phyloP scores from a whole-genome alignment of 2,113 vertebrate genomes.

The Gymnarchus niloticus region DNA sequence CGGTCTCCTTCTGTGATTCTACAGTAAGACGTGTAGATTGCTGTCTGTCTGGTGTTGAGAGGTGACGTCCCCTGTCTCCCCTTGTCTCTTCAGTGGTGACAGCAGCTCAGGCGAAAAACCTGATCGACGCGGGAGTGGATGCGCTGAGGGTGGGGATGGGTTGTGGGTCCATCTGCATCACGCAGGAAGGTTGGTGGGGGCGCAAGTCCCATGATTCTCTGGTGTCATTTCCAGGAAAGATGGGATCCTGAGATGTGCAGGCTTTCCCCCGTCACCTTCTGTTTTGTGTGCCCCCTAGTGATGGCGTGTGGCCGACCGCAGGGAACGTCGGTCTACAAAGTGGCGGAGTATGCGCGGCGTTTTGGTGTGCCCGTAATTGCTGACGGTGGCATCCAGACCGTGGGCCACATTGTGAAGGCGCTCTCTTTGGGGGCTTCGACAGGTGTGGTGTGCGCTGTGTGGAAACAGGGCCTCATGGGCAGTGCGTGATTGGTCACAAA shows the following conservation, averaged over 20 bases:
- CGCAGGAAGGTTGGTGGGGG: conserved; percentile 75
- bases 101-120: conserved; percentile 87
- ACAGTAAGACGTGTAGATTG: background rate
- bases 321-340: conserved; percentile 86
- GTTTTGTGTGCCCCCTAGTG: conserved; percentile 53
- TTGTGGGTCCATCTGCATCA: conserved; percentile 89
- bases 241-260: background rate
- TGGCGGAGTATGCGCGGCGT: conserved; percentile 82
- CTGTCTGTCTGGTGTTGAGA: background rate
- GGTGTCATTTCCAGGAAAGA: background rate
- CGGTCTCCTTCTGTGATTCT: too few species aligned
- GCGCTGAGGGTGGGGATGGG: conserved; percentile 87
- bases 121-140: conserved; percentile 85
- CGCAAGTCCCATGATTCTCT: background rate
- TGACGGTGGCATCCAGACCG: conserved; percentile 85
- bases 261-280: background rate
- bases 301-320: conserved; percentile 89
- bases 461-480: background rate
- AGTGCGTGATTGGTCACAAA: background rate
- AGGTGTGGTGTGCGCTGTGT: conserved; percentile 53
- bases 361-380: conserved; percentile 87
- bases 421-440: conserved; percentile 84
- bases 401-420: conserved; percentile 87
- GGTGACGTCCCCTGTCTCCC: background rate
- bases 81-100: conserved; percentile 72